Percentiles rank a stretch among this genome's conserved stretches.
These are phyloP conservation scores for Remorina albescens DNA, from an alignment of 2,797 vertebrate genomes.

Conservation along the genomic window DNA sequence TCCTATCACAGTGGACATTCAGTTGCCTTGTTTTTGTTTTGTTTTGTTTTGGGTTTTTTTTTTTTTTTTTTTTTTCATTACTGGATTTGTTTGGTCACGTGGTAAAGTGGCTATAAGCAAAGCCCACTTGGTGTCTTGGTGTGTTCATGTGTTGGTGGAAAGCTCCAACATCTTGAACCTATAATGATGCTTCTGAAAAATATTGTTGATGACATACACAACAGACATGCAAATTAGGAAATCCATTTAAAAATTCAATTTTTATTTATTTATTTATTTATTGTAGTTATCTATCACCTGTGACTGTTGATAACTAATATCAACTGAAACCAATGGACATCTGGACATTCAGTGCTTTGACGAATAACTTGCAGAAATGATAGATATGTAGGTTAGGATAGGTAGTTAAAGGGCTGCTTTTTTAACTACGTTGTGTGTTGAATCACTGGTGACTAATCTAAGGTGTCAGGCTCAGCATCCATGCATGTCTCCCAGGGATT, in stretches of 20 bases:
- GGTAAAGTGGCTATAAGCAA: not conserved
- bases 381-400: not conserved
- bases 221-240: not conserved
- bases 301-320: not conserved
- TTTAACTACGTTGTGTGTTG: not conserved
- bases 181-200: not conserved
- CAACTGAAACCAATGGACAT: slow-evolving; percentile 5
- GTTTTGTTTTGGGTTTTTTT: too few relatives aligned
- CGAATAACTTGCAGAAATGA: slow-evolving; percentile 19
- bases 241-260: too few relatives aligned
- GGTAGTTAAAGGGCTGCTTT: slow-evolving; percentile 35
- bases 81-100: not conserved
- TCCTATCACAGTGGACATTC: not conserved
- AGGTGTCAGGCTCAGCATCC: slow-evolving; percentile 92
- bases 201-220: not conserved
- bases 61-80: too few relatives aligned
- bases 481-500: slow-evolving; percentile 99
- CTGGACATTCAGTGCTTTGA: not conserved
- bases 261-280: too few relatives aligned
- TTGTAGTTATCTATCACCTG: not conserved
- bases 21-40: not conserved
- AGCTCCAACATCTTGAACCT: not conserved
- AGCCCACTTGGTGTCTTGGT: not conserved
- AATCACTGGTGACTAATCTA: slow-evolving; percentile 74
- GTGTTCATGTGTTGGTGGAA: slow-evolving; percentile 8